These are phyloP conservation scores for Philereme transversata DNA, from an alignment of 2,888 invertebrate species.

Conservation along the genomic window DNA sequence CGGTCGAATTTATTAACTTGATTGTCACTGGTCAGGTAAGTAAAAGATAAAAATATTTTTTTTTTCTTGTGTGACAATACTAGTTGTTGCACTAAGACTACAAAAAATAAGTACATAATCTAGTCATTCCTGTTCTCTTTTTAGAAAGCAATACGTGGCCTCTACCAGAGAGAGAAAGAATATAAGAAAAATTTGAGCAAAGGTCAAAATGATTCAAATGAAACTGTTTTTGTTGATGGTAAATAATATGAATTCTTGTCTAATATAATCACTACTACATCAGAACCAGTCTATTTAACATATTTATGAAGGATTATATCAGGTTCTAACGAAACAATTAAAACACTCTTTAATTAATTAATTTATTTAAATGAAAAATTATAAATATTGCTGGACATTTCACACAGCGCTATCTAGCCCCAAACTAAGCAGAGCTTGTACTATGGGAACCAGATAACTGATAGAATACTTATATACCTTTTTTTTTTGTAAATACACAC, in stretches of 20 bases:
- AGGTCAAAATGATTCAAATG: slow-evolving; percentile 51
- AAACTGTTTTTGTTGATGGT: slow-evolving; percentile 72
- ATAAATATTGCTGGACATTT: too few species aligned
- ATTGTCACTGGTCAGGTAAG: slow-evolving; percentile 87
- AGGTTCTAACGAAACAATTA: too few species aligned
- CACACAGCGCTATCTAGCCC: too few species aligned
- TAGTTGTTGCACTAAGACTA: neutral
- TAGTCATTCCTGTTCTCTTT: slow-evolving; percentile 24
- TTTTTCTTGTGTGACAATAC: neutral
- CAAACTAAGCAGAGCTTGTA: too few species aligned
- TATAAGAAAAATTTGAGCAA: slow-evolving; percentile 61
- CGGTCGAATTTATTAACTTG: slow-evolving; percentile 89
- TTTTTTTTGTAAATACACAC: too few species aligned
- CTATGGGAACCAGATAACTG: too few species aligned
- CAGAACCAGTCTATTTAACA: too few species aligned
- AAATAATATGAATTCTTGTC: slow-evolving; percentile 22
- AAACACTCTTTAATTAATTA: too few species aligned
- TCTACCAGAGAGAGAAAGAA: slow-evolving; percentile 67
- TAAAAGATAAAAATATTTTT: slow-evolving; percentile 8
- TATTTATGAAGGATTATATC: too few species aligned
- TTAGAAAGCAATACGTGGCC: slow-evolving; percentile 72
- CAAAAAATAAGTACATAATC: neutral
- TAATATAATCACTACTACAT: too few species aligned
- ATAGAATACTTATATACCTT: too few species aligned
- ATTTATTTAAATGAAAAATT: too few species aligned